phyloP scores from a whole-genome alignment of 53 echinoderm and acorn worm species.

The Arbacia lixula region DNA sequence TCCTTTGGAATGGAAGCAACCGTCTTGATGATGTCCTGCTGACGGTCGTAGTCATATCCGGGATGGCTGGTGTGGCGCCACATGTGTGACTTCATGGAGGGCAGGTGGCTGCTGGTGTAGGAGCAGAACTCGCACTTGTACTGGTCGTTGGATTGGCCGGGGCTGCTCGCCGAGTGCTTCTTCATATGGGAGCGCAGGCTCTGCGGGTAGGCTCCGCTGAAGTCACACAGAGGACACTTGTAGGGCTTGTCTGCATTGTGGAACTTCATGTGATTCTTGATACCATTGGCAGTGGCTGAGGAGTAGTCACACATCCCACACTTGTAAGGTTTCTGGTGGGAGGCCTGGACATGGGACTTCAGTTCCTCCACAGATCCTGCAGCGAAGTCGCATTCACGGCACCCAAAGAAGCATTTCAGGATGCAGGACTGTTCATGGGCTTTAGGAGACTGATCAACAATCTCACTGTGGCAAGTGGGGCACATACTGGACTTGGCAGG shows the following conservation, averaged over 20 bases:
- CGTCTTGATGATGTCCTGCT: slow-evolving; percentile 66
- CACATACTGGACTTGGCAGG: slow-evolving; percentile 48
- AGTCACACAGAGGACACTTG: slow-evolving; percentile 91
- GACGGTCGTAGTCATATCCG: slow-evolving; percentile 79
- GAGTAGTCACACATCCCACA: slow-evolving; percentile 83
- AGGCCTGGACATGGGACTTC: slow-evolving; percentile 51
- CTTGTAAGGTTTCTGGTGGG: slow-evolving; percentile 76
- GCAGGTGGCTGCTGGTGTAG: slow-evolving; percentile 89
- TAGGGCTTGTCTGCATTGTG: slow-evolving; percentile 90
- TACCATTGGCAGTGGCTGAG: slow-evolving; percentile 85
- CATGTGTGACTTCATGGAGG: slow-evolving; percentile 98
- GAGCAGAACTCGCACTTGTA: slow-evolving; percentile 91
- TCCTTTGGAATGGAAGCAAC: slow-evolving; percentile 17
- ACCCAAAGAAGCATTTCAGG: slow-evolving; percentile 54
- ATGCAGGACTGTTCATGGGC: slow-evolving; percentile 38
- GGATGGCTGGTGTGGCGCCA: slow-evolving; percentile 96
- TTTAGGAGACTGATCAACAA: slow-evolving; percentile 27
- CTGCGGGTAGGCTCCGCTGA: slow-evolving; percentile 95
- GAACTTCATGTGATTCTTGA: slow-evolving; percentile 99
- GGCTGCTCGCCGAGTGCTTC: slow-evolving; percentile 63
- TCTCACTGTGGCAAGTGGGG: slow-evolving; percentile 41
- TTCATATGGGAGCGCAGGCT: slow-evolving; percentile 93
- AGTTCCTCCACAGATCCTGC: slow-evolving; percentile 61
- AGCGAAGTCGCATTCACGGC: slow-evolving; percentile 81
- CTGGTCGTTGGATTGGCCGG: slow-evolving; percentile 56